These are phyloP conservation scores for Grallaria varia DNA, from an alignment of 2,113 vertebrate species.

Conservation along the genomic window DNA sequence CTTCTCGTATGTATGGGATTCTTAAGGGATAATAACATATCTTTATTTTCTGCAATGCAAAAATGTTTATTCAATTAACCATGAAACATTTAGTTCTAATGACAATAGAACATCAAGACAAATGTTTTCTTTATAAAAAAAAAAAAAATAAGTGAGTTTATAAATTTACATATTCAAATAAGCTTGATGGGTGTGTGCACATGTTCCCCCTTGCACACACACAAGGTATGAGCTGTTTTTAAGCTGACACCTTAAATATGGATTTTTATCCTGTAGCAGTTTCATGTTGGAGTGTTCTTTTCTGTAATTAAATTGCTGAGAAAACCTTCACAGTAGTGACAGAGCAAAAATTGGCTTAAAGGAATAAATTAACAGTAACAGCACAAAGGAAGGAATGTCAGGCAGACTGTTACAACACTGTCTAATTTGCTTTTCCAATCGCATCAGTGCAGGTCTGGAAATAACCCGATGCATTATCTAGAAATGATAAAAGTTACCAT, in stretches of 20 bases:
- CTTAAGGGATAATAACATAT: neutral
- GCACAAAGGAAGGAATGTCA: conserved; percentile 21
- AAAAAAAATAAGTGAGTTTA: neutral
- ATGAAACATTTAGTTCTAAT: neutral
- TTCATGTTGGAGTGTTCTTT: neutral
- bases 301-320: conserved; percentile 25
- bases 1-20: neutral
- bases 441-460: conserved; percentile 1
- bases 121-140: neutral
- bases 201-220: neutral
- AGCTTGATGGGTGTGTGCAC: neutral
- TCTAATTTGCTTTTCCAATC: conserved; percentile 9
- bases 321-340: conserved; percentile 12
- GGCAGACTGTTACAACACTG: neutral
- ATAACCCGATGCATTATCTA: neutral
- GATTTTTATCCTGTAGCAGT: conserved; percentile 27
- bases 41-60: neutral
- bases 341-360: conserved; percentile 45
- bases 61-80: neutral
- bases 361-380: conserved; percentile 40
- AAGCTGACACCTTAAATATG: conserved; percentile 12
- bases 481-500: conserved; percentile 12
- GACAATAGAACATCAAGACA: neutral
- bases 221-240: neutral
- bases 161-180: neutral